Conservation (phyloP, 2,888 invertebrate species). For the Cheilosia scutellata region DNA sequence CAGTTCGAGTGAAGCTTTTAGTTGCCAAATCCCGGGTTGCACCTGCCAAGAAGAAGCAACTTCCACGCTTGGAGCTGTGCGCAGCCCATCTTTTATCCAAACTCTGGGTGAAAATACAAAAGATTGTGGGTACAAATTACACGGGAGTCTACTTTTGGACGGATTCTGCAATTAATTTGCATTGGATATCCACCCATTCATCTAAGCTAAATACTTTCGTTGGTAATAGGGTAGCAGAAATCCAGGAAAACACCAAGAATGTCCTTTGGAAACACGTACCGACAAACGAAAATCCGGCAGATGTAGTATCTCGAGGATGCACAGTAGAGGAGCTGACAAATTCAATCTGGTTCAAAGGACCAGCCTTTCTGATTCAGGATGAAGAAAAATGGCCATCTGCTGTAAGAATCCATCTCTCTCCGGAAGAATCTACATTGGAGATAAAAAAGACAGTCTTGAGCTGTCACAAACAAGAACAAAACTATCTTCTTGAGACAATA, state of each 20-base stretch:
- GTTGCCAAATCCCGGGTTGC: too few relatives aligned
- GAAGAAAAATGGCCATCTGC: conserved; percentile 76
- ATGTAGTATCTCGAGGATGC: conserved; percentile 52
- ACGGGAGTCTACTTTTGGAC: not conserved
- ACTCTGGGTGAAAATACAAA: conserved; percentile 17
- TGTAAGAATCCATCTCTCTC: not conserved
- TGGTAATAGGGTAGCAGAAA: conserved; percentile 61
- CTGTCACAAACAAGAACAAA: not conserved
- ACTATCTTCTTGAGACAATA: not conserved
- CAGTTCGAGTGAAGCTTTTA: too few relatives aligned
- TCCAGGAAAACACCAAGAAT: conserved; percentile 56
- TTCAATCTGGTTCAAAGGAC: conserved; percentile 39
- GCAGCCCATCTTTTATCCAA: conserved; percentile 54
- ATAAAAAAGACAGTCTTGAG: too few relatives aligned
- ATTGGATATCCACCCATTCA: conserved; percentile 23
- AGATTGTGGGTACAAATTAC: too few relatives aligned
- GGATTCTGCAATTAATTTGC: not conserved
- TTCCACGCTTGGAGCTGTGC: conserved; percentile 57
- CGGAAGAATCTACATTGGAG: too few relatives aligned
- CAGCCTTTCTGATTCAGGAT: conserved; percentile 19
- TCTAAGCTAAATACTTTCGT: conserved; percentile 60
- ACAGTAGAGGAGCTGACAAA: conserved; percentile 42
- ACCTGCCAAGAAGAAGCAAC: not conserved
- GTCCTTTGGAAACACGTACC: conserved; percentile 38
- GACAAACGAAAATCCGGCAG: not conserved